Percentiles rank a stretch among this genome's conserved stretches.
These are phyloP conservation scores for Fregetta grallaria DNA, from an alignment of 2,113 vertebrate species.

Conservation along the genomic window DNA sequence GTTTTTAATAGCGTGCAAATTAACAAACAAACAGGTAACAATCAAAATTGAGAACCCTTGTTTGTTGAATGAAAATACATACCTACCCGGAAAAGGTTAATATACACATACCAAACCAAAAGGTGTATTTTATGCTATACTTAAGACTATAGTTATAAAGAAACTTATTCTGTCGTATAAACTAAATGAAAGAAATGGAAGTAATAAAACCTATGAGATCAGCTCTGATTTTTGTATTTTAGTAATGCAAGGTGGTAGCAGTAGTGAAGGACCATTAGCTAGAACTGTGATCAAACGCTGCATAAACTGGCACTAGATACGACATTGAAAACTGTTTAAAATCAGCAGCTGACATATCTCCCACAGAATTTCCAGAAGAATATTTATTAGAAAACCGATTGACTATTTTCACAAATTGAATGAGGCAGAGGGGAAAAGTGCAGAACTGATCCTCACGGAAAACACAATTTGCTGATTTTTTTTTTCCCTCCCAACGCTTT, in stretches of 20 bases:
- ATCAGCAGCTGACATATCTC: not conserved
- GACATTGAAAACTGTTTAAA: not conserved
- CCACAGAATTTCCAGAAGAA: not conserved
- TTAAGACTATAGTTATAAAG: not conserved
- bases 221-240: not conserved
- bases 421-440: not conserved
- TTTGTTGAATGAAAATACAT: rapidly evolving
- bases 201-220: not conserved
- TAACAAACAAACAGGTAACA: not conserved
- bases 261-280: not conserved
- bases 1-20: not conserved
- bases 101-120: rapidly evolving
- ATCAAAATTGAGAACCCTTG: not conserved
- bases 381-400: not conserved
- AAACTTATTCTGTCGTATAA: not conserved
- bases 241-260: not conserved
- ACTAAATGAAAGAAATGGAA: not conserved
- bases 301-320: not conserved
- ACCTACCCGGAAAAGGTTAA: not conserved
- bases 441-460: not conserved
- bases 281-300: not conserved
- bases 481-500: not conserved
- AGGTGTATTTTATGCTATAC: not conserved
- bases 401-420: not conserved
- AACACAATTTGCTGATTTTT: rapidly evolving